phyloP scores from a whole-genome alignment of 2,797 vertebrate genomes.

The Chaetophractus vellerosus region DNA sequence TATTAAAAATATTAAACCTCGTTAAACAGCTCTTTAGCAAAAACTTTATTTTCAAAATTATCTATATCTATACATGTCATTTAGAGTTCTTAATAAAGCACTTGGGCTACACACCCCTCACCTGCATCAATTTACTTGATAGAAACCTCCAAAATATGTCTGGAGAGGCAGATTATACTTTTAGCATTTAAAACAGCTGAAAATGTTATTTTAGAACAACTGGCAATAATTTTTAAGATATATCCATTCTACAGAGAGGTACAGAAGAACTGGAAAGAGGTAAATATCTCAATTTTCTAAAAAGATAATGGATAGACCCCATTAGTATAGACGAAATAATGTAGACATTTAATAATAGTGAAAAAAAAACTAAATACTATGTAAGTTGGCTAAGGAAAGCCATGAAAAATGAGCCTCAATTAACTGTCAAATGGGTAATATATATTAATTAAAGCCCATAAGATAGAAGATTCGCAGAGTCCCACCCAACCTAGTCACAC shows the following conservation, averaged over 20 bases:
- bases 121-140: background rate
- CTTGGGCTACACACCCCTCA: background rate
- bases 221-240: slow-evolving; percentile 31
- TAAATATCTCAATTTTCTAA: slow-evolving; percentile 38
- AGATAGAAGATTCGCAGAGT: background rate
- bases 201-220: background rate
- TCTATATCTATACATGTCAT: background rate
- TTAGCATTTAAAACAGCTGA: background rate
- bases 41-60: slow-evolving; percentile 16
- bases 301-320: background rate
- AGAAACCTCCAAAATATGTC: slow-evolving; percentile 3
- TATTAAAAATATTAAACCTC: background rate
- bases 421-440: background rate
- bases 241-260: background rate
- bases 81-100: background rate
- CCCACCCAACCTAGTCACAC: background rate
- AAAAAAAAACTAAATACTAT: background rate
- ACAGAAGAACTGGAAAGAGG: slow-evolving; percentile 1
- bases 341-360: slow-evolving; percentile 23
- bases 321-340: background rate
- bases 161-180: background rate
- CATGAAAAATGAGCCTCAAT: slow-evolving; percentile 21
- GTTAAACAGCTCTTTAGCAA: background rate
- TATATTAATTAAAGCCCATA: background rate
- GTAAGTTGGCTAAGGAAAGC: background rate